phyloP scores from a whole-genome alignment of 2,888 invertebrate genomes.

The Heterodera filipjevi region DNA sequence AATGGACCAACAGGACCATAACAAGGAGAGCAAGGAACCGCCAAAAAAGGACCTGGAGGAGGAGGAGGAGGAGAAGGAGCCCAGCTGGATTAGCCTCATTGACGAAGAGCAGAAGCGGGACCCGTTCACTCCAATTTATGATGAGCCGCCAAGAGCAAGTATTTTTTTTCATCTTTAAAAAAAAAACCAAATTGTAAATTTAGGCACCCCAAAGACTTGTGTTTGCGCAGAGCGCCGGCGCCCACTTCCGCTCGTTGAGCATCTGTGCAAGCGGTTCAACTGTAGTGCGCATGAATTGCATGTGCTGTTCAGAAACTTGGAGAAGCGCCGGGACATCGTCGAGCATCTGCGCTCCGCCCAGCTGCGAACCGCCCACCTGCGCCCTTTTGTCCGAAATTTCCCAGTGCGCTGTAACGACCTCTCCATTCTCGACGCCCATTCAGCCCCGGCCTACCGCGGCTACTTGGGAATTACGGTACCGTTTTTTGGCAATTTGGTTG shows the following conservation, averaged over 20 bases:
- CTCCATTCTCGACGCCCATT: background rate
- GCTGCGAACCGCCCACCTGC: constrained; percentile 4
- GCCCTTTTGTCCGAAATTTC: background rate
- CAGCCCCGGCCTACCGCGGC: background rate
- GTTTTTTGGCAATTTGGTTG: too few species aligned
- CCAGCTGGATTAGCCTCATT: background rate
- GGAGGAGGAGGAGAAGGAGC: background rate
- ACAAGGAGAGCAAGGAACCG: background rate
- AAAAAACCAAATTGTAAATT: too few species aligned
- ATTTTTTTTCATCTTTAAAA: too few species aligned
- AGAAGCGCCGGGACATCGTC: background rate
- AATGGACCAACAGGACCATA: background rate
- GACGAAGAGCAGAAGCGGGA: background rate
- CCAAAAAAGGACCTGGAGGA: background rate
- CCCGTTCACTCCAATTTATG: too few species aligned
- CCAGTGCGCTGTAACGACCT: background rate
- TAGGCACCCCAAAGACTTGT: too few species aligned
- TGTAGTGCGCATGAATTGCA: background rate
- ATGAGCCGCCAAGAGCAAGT: too few species aligned
- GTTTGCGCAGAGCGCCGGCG: too few species aligned
- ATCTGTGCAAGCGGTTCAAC: background rate
- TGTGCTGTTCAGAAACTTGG: background rate
- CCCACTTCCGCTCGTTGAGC: background rate
- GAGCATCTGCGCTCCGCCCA: background rate
- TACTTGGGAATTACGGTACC: constrained; percentile 10